Conservation (phyloP, 1,140 invertebrate species). For the Philotrypesis tridentata region DNA sequence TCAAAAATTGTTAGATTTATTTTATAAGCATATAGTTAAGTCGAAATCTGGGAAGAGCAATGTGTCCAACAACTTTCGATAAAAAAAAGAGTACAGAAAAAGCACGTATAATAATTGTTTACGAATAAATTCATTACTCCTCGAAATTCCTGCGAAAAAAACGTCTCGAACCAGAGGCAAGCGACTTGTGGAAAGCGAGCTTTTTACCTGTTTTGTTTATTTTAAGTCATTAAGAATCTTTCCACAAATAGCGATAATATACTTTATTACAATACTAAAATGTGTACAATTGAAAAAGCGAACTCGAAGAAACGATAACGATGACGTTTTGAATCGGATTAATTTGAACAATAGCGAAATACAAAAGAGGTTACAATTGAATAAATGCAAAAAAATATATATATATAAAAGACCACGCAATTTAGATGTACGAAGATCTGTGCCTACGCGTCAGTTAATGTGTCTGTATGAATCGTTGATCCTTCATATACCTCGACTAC, state of each 20-base stretch:
- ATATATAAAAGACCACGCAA: background rate
- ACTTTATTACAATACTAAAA: background rate
- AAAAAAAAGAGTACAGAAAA: background rate
- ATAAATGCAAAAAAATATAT: slow-evolving; percentile 6
- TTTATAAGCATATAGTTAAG: slow-evolving; percentile 8
- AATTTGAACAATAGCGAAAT: background rate
- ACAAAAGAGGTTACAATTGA: background rate
- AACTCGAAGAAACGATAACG: slow-evolving; percentile 47
- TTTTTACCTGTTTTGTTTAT: background rate
- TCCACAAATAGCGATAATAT: background rate
- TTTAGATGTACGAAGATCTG: slow-evolving; percentile 14
- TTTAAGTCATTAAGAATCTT: background rate
- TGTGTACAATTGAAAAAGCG: slow-evolving; percentile 24
- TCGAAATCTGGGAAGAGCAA: background rate
- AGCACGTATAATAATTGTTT: background rate
- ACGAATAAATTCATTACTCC: background rate
- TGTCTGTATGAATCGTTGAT: background rate
- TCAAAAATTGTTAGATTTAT: slow-evolving; percentile 20
- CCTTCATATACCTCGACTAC: slow-evolving; percentile 4
- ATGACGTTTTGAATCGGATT: slow-evolving; percentile 8
- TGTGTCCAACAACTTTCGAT: slow-evolving; percentile 33
- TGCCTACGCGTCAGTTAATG: background rate
- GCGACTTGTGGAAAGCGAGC: background rate
- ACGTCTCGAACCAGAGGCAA: background rate
- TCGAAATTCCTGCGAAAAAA: slow-evolving; percentile 1